phyloP scores from a whole-genome alignment of 2,113 vertebrate species.

The Hyla sarda region DNA sequence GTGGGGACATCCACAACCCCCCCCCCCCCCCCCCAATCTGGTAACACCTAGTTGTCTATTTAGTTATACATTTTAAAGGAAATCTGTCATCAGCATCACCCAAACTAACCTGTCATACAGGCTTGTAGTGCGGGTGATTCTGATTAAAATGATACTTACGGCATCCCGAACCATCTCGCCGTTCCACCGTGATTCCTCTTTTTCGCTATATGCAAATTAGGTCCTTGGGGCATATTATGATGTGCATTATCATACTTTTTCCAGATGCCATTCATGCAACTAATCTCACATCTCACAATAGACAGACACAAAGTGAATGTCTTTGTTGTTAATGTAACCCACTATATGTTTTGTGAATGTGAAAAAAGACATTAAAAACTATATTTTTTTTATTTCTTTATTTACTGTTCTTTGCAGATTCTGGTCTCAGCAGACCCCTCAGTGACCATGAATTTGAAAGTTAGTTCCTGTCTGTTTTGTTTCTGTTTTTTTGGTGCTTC shows the following conservation, averaged over 20 bases:
- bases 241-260: background rate
- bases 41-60: no score
- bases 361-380: conserved; percentile 48
- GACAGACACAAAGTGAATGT: conserved; percentile 48
- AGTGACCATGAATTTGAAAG: conserved; percentile 97
- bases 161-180: no score
- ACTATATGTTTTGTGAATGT: conserved; percentile 58
- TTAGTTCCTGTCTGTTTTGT: conserved; percentile 90
- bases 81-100: no score
- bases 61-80: no score
- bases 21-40: no score
- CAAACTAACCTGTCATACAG: no score
- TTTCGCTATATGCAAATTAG: no score
- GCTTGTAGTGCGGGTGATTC: no score
- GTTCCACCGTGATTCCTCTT: no score
- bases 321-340: conserved; percentile 71
- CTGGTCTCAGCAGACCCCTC: conserved; percentile 95
- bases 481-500: conserved; percentile 71
- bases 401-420: conserved; percentile 96
- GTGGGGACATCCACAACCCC: no score
- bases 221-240: conserved; percentile 3
- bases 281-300: conserved; percentile 5
- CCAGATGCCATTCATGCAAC: conserved; percentile 12
- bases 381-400: conserved; percentile 65
- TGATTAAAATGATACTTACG: no score